Percentiles rank a stretch among this genome's conserved stretches.
These are phyloP conservation scores for Thymelicus lineola DNA, from an alignment of 2,888 invertebrate genomes.

Conservation along the genomic window DNA sequence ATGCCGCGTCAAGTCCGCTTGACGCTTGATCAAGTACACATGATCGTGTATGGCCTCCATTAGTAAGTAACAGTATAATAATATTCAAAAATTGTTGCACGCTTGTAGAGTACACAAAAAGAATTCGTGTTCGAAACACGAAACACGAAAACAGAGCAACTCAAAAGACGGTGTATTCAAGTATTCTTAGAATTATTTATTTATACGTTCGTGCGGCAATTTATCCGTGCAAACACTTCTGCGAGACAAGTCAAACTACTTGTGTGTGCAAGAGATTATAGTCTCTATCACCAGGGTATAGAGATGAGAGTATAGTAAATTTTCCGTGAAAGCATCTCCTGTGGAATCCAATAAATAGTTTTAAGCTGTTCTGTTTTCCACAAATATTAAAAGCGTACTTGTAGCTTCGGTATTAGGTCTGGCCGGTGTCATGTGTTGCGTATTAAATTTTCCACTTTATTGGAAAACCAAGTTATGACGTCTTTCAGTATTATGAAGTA, in stretches of 20 bases:
- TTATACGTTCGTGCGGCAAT: constrained; percentile 30
- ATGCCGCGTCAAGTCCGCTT: too few relatives aligned
- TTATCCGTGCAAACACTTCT: constrained; percentile 28
- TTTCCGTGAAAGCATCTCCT: constrained; percentile 4
- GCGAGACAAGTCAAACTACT: constrained; percentile 25
- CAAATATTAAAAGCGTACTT: constrained; percentile 27
- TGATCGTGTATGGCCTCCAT: too few relatives aligned
- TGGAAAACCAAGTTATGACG: neutral
- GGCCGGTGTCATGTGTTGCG: neutral
- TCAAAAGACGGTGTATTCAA: constrained; percentile 23
- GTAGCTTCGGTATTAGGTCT: constrained; percentile 16
- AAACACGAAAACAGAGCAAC: constrained; percentile 18
- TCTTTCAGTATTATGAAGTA: neutral
- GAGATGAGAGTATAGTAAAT: neutral
- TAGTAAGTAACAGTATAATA: neutral
- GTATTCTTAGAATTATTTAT: constrained; percentile 30
- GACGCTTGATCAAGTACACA: too few relatives aligned
- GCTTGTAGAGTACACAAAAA: neutral
- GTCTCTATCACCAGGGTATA: neutral
- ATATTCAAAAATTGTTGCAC: constrained; percentile 7
- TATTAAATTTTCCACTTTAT: neutral
- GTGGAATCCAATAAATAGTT: constrained; percentile 29
- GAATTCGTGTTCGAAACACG: constrained; percentile 6
- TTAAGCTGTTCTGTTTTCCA: constrained; percentile 20
- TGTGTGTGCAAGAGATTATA: neutral